These are phyloP conservation scores for Lacerta viridis DNA, from an alignment of 2,797 vertebrate species.

Conservation along the genomic window DNA sequence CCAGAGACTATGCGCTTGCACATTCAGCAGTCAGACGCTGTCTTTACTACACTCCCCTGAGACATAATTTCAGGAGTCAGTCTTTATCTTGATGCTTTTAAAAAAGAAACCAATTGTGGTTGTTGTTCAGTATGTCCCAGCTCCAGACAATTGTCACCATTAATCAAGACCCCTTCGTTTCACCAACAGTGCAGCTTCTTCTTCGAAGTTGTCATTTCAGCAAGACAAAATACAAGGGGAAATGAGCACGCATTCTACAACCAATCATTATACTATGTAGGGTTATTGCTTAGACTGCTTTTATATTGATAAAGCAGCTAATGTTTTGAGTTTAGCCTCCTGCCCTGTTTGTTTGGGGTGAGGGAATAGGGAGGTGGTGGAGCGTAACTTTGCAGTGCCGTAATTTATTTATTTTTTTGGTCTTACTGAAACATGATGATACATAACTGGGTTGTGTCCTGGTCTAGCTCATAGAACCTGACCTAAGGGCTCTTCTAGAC, in stretches of 20 bases:
- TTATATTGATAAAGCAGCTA: conserved; percentile 51
- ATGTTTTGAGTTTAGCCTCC: conserved; percentile 46
- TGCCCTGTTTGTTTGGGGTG: conserved; percentile 42
- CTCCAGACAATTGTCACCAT: conserved; percentile 49
- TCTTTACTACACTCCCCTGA: conserved; percentile 38
- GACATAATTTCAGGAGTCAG: conserved; percentile 58
- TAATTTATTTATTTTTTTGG: not conserved
- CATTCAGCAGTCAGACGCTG: conserved; percentile 35
- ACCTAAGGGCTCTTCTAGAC: not conserved
- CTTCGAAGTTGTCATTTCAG: conserved; percentile 26
- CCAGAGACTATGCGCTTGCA: conserved; percentile 19
- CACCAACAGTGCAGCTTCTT: conserved; percentile 29
- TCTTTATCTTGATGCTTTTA: conserved; percentile 34
- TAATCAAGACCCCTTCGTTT: conserved; percentile 56
- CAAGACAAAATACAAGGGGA: conserved; percentile 38
- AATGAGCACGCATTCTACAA: conserved; percentile 44
- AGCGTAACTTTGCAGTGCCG: not conserved
- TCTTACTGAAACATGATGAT: conserved; percentile 49
- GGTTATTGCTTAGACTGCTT: conserved; percentile 35
- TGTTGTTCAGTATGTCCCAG: conserved; percentile 45
- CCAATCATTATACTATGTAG: conserved; percentile 32
- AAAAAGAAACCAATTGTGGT: conserved; percentile 50
- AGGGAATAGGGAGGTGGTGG: not conserved
- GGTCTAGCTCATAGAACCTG: not conserved
- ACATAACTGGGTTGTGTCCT: not conserved